Evolutionary conservation across 2,113 vertebrate genomes (phyloP).

Genomic region (Neoarius graeffei): DNA sequence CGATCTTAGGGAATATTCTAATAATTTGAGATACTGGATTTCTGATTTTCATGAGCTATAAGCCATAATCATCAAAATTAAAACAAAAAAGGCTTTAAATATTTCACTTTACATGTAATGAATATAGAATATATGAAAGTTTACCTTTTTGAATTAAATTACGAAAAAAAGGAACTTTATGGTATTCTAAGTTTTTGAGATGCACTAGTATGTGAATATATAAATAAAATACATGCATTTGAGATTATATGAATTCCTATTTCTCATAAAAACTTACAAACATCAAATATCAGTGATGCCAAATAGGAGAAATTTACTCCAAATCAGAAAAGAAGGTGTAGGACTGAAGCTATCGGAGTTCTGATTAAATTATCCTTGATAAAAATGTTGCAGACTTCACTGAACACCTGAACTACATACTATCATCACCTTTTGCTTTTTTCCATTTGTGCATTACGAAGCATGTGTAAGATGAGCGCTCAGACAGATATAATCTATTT

Average conservation of each 20-base stretch:
- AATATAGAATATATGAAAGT: too few species aligned
- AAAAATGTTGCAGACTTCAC: not conserved
- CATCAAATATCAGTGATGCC: not conserved
- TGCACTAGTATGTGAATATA: too few species aligned
- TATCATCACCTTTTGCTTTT: not conserved
- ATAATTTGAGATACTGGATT: too few species aligned
- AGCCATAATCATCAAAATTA: too few species aligned
- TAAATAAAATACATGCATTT: not conserved
- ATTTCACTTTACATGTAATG: too few species aligned
- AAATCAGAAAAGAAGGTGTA: not conserved
- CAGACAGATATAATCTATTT: conserved; percentile 19
- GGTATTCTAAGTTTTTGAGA: too few species aligned
- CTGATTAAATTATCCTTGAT: not conserved
- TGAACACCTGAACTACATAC: not conserved
- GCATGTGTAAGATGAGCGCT: conserved; percentile 25
- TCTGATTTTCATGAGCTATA: too few species aligned
- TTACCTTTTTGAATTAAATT: too few species aligned
- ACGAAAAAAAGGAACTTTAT: too few species aligned
- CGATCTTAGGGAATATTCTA: too few species aligned
- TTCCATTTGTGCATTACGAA: not conserved
- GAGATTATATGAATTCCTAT: not conserved
- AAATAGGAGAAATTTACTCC: not conserved
- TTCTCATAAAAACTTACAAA: not conserved
- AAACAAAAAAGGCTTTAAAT: too few species aligned
- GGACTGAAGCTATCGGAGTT: not conserved